Percentiles rank a stretch among this genome's conserved stretches.
Evolutionary conservation across 2,888 invertebrate species (phyloP).

Genomic region (Tipula unca): DNA sequence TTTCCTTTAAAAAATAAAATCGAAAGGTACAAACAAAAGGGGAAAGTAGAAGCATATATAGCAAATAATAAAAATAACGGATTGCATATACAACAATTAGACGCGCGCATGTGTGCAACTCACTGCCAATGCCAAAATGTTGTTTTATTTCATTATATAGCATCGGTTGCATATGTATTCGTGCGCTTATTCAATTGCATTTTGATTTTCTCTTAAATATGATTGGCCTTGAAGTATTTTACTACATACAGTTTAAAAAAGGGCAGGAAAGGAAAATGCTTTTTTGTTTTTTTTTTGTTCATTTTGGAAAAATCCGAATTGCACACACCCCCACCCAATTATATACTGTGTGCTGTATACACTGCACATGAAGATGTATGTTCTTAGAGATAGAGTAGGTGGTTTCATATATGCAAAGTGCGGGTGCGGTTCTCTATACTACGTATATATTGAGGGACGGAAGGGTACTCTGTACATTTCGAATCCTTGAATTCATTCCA

Average conservation of each 20-base stretch:
- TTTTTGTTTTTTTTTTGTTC: neutral
- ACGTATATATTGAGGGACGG: neutral
- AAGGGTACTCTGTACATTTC: neutral
- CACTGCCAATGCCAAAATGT: conserved; percentile 2
- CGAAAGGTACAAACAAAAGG: conserved; percentile 15
- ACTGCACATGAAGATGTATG: neutral
- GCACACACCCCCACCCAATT: neutral
- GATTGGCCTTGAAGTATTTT: conserved; percentile 14
- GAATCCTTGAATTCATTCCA: neutral
- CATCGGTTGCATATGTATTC: neutral
- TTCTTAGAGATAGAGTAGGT: neutral
- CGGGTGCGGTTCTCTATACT: neutral
- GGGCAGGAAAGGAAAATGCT: neutral
- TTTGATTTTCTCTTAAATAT: neutral
- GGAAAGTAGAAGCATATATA: neutral
- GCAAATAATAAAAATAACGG: neutral
- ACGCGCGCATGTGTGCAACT: neutral
- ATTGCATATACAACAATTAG: neutral
- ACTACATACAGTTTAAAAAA: neutral
- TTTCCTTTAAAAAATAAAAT: neutral
- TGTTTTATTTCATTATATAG: neutral
- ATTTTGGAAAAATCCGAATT: neutral
- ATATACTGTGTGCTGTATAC: neutral
- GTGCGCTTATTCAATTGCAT: neutral
- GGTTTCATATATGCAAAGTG: neutral